A percentile compares a stretch with the other conserved stretches of the same genome.
Evolutionary conservation across 2,888 invertebrate genomes (phyloP).

Genomic region (Drosophila leonis): DNA sequence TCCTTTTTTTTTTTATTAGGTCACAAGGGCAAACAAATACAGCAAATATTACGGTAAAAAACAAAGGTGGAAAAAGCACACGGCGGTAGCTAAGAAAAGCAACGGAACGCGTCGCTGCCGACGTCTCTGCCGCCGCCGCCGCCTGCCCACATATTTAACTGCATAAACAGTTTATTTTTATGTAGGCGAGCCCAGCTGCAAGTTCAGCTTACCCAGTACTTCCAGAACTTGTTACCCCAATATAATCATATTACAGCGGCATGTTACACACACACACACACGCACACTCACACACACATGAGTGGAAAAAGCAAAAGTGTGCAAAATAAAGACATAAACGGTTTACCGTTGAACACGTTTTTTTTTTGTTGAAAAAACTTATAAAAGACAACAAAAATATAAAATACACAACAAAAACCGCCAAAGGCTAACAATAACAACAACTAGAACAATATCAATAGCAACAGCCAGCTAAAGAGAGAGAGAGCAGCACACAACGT

Average conservation of each 20-base stretch:
- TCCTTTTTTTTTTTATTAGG: conserved; percentile 29
- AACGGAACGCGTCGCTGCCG: conserved; percentile 12
- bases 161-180: conserved; percentile 78
- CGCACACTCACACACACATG: conserved; percentile 16
- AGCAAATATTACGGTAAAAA: conserved; percentile 5
- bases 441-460: conserved; percentile 37
- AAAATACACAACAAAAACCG: conserved; percentile 46
- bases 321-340: conserved; percentile 46
- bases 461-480: conserved; percentile 19
- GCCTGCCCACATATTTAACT: conserved; percentile 48
- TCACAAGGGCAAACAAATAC: conserved; percentile 25
- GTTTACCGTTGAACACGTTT: conserved; percentile 68
- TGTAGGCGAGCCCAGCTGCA: conserved; percentile 60
- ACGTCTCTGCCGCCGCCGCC: too few relatives aligned
- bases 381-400: conserved; percentile 35
- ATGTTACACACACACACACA: conserved; percentile 33
- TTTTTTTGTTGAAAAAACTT: conserved; percentile 34
- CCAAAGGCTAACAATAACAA: conserved; percentile 43
- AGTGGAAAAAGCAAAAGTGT: conserved; percentile 22
- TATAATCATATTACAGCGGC: conserved; percentile 50
- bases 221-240: conserved; percentile 58
- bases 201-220: conserved; percentile 45
- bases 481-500: conserved; percentile 36
- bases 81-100: conserved; percentile 36
- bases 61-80: conserved; percentile 21